Base-by-base conservation (phyloP, 2,113 vertebrate genomes). In the Ammodytes dubius region DNA sequence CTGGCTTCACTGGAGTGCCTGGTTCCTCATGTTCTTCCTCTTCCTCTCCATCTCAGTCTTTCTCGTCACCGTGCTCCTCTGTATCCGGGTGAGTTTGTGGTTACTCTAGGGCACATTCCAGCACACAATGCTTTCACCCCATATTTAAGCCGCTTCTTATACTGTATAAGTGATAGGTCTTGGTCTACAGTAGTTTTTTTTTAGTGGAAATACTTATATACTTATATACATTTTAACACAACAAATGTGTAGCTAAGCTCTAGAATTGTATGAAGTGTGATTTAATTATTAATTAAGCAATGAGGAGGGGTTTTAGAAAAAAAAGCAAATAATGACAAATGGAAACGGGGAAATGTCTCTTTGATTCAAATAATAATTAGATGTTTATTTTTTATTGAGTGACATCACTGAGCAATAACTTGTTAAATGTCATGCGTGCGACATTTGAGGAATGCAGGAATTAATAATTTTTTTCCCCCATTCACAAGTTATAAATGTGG, bases 1-100 rank as follows among this genome's bases (percentile, higher is more conserved):
- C 95, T 99, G 98, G 97, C 95, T 99, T 66, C 98, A 98, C 91
- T 99, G 98, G 97, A 95, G 91, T 0, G 97, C 98, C 69, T 99
- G 98, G 98, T 99, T 99, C 94, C 96, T 99, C 84, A 96, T 98
- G 93, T 99, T 99, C 94, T 96, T 98, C 90, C 91, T 99, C 74
- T 96, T 99, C 88, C 95, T 99, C 53, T 95, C 97, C 70, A 89
- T 98, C 66, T 96, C 96, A 0, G 90, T 97, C 61, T 96, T 97
- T 88, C 96, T 97, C 0, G 96, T 99, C 88, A 99, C 98, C 0
- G n/a, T 99, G 79, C 96, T 99, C 53, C 92, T 98, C 66, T 99
- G 98, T 54, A 83, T 99, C 82, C 93, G 95, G 96, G 98, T 98
- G 87, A 95, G 96, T 52, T 7, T 42, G 4, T 59, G 13, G 60